Percentiles rank a stretch among this genome's conserved stretches.
Conservation (phyloP, 2,888 invertebrate species). For the Polia nebulosa region DNA sequence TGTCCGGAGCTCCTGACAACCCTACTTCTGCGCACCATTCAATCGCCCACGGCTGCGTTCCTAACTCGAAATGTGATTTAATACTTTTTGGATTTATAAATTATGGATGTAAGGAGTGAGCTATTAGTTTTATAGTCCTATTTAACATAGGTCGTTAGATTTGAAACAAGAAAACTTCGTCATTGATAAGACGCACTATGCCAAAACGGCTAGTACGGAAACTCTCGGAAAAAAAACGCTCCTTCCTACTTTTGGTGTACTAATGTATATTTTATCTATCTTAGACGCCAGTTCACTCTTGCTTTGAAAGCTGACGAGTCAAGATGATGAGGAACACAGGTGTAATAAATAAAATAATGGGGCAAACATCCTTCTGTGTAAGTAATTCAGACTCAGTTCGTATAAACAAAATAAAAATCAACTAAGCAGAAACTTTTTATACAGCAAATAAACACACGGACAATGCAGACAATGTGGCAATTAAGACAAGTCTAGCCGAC, state of each 20-base stretch:
- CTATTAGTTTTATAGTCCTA: slow-evolving; percentile 31
- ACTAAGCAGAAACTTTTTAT: slow-evolving; percentile 2
- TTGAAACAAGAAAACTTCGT: slow-evolving; percentile 10
- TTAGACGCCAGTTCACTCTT: not conserved
- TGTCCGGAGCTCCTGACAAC: not conserved
- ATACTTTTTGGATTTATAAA: slow-evolving; percentile 57
- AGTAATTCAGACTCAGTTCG: not conserved
- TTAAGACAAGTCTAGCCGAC: slow-evolving; percentile 34
- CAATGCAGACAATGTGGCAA: slow-evolving; percentile 38
- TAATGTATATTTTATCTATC: not conserved
- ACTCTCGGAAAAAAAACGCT: not conserved
- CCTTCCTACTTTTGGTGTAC: not conserved
- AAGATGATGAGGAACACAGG: not conserved
- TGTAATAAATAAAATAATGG: not conserved
- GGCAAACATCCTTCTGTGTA: not conserved
- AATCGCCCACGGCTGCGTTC: slow-evolving; percentile 81
- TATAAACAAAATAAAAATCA: not conserved
- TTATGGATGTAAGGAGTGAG: slow-evolving; percentile 44
- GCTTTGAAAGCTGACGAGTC: not conserved
- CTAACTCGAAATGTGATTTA: slow-evolving; percentile 62
- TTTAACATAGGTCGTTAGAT: slow-evolving; percentile 20
- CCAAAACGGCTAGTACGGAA: not conserved
- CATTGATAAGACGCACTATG: not conserved
- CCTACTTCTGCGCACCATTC: slow-evolving; percentile 79
- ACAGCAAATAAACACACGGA: slow-evolving; percentile 17